These are phyloP conservation scores for Synanthedon andrenaeformis DNA, from an alignment of 2,888 invertebrate genomes.

Conservation along the genomic window DNA sequence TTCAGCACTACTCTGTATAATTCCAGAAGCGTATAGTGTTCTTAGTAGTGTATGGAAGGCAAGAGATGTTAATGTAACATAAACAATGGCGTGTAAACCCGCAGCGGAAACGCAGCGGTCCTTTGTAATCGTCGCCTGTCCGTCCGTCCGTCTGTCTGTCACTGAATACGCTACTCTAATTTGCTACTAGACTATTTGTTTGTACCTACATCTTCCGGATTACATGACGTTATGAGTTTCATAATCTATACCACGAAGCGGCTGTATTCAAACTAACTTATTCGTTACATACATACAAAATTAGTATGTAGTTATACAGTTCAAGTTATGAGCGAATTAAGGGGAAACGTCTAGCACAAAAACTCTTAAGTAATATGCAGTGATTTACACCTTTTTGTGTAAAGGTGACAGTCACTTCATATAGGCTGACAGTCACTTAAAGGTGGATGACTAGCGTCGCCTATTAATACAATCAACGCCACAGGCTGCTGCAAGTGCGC, in stretches of 20 bases:
- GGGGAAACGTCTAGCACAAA: no score
- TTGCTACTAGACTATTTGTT: not conserved
- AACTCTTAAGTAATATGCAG: no score
- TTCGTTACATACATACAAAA: no score
- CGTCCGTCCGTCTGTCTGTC: conserved; percentile 12
- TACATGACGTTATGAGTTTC: not conserved
- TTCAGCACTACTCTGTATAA: conserved; percentile 14
- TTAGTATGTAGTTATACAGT: no score
- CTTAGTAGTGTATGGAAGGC: conserved; percentile 34
- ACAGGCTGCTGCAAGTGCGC: no score
- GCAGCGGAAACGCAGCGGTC: conserved; percentile 18
- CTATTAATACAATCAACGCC: no score
- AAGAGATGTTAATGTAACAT: conserved; percentile 29
- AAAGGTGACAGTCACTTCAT: no score
- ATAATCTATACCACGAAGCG: not conserved
- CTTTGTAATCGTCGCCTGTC: conserved; percentile 10
- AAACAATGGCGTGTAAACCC: conserved; percentile 17
- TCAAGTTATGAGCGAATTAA: no score
- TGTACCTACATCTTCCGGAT: not conserved
- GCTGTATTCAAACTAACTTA: not conserved
- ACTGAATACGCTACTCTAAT: conserved; percentile 9
- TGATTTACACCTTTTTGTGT: no score
- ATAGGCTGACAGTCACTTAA: no score
- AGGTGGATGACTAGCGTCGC: no score
- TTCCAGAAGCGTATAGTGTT: conserved; percentile 40